Evolutionary conservation across 2,113 vertebrate species (phyloP), one percentile per base, ranked within the genome.

Genomic region (Aegithalos caudatus): DNA sequence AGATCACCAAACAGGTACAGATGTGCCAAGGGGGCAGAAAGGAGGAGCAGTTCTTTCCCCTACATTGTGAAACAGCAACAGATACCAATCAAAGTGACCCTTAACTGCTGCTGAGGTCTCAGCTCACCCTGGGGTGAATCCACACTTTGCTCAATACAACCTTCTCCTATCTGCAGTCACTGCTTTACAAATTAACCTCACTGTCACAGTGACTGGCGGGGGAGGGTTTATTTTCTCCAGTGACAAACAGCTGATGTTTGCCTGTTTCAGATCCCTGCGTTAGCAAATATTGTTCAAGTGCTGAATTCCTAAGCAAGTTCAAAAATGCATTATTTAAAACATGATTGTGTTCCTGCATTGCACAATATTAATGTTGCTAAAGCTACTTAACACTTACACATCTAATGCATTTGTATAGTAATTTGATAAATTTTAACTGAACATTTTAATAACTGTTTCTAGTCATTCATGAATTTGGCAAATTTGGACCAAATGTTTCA

Each of bases 291-390:
- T 83, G 51, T 81, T 91, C 74, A 90, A 95, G 82, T 16, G 56
- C 81, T 77, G 74, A 94, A 94, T 91, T 94, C 50, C 88, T 82
- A 95, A 91, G 71, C 64, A 95, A 92, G 72, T 25, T 84, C 76
- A 91, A 90, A 95, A 96, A 90, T 44, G 62, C 51, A 70, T 92
- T 80, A 80, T 90, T 97, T 94, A 84, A 94, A 95, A 92, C 13
- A 33, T 71, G 47, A 93, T 64, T 96, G 47, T 65, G 72, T 78
- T 91, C 27, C 25, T 51, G 79, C 88, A 92, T 83, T 91, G 81
- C 86, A 95, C 86, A 86, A 42, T 64, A 58, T 72, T 74, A 77
- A 87, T 23, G 51, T 35, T 82, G 62, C 53, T 92, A 85, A 91
- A 87, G 66, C 78, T 90, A 77, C 57, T 53, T 87, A 93, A 72